Evolutionary conservation across 2,797 vertebrate species (phyloP).

Genomic region (Acanthiza pusilla): DNA sequence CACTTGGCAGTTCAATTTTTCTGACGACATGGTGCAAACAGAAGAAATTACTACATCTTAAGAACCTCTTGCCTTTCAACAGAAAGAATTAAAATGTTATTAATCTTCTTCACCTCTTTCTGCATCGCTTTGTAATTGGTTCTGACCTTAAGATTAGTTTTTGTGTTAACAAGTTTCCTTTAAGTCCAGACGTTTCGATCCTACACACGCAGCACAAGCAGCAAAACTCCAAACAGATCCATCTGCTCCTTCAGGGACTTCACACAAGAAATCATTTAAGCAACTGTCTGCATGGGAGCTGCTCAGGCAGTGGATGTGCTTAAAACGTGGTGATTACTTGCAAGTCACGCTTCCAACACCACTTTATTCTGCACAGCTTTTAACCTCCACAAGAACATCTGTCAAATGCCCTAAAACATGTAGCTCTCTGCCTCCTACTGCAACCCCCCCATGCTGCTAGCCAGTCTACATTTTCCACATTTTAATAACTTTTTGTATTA

Average conservation of each 20-base stretch:
- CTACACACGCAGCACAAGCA: background rate
- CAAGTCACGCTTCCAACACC: background rate
- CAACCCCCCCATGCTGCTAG: background rate
- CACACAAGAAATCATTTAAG: background rate
- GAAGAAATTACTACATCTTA: background rate
- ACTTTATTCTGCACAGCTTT: background rate
- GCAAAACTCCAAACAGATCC: background rate
- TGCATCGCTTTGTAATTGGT: background rate
- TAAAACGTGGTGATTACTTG: rapidly evolving
- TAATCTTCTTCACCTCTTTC: background rate
- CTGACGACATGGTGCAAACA: background rate
- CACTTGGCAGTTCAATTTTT: background rate
- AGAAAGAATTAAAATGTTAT: background rate
- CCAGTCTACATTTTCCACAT: rapidly evolving
- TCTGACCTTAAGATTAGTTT: background rate
- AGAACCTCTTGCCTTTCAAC: background rate
- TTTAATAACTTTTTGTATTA: background rate
- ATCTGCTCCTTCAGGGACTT: background rate
- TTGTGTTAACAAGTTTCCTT: background rate
- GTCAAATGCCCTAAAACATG: rapidly evolving
- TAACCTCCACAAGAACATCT: background rate
- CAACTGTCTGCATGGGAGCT: background rate
- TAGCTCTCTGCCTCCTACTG: background rate
- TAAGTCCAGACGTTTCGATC: background rate
- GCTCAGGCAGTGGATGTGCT: background rate